Conservation (phyloP, 2,888 invertebrate genomes). For the Octonoba sinensis region DNA sequence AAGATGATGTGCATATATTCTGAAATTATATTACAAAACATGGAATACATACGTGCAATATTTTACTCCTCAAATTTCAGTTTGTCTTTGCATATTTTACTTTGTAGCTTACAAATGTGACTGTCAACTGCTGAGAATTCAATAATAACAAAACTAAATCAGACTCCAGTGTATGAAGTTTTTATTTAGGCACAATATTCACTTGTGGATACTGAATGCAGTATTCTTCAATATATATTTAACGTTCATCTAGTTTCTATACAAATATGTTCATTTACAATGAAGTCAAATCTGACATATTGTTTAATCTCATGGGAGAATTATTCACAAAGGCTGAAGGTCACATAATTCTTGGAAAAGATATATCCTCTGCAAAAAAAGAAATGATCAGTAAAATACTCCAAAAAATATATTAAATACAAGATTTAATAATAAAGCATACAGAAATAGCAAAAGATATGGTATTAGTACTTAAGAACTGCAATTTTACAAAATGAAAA, state of each 20-base stretch:
- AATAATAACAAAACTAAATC: constrained; percentile 56
- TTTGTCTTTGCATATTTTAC: constrained; percentile 7
- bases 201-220: constrained; percentile 32
- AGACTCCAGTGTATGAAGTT: constrained; percentile 34
- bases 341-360: constrained; percentile 7
- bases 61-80: background rate
- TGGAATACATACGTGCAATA: constrained; percentile 43
- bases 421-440: no score
- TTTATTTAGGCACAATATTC: constrained; percentile 59
- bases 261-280: constrained; percentile 56
- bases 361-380: constrained; percentile 6
- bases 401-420: background rate
- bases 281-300: constrained; percentile 37
- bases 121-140: constrained; percentile 29
- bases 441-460: no score
- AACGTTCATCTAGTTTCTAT: constrained; percentile 38
- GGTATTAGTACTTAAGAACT: no score
- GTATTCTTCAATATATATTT: constrained; percentile 31
- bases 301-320: constrained; percentile 47
- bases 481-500: no score
- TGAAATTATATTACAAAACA: constrained; percentile 36
- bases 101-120: constrained; percentile 36
- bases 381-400: background rate
- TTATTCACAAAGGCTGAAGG: constrained; percentile 19
- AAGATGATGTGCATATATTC: constrained; percentile 40